Base-by-base conservation (phyloP, 2,888 invertebrate genomes). In the Ophioninae sp. region DNA sequence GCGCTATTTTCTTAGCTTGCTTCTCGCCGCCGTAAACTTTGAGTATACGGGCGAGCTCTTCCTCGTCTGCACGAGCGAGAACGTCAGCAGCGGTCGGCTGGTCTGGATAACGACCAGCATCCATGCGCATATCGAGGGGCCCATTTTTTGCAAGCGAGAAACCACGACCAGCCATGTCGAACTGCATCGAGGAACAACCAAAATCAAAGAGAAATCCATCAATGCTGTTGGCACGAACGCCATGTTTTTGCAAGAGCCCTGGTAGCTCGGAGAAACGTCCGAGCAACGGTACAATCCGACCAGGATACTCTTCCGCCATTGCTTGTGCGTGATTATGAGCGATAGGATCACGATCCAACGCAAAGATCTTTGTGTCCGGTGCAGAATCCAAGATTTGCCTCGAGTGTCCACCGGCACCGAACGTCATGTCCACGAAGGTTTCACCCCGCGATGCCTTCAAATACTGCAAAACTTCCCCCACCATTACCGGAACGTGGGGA, bases 51-150 rank as follows among this genome's bases (percentile, higher is more conserved):
- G 95, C 95, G 8, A 99, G 94, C 91, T 97, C 97, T 65, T 94
- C 93, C 93, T 98, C 98, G 85, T 96, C 95, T 0, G 96, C 95
- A 75, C 95, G 95, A 10, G 97, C 96, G 72, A 99, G 93, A 2
- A 99, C 96, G 93, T 99, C 97, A 61, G 97, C 96, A 3, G 98
- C 99, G 50, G 97, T 97, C 7, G 97, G 96, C 88, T 95, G 95
- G 82, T 96, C 94, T 0, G 96, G 94, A 89, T 94, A 95, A 88
- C 96, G 94, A 7, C 94, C 93, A 0, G 96, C 95, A 94, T 98
- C 98, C 99, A 99, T 99, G 91, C 99, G 94, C 99, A 99, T 99
- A 90, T 99, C 99, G 77, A 99, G 94, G 5, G 97, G 97, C 0
- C 98, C 98, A 93, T 98, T 95, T 91, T 95, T 95, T 69, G 95